phyloP scores from a whole-genome alignment of 2,113 vertebrate genomes.

The Saguinus imperator region DNA sequence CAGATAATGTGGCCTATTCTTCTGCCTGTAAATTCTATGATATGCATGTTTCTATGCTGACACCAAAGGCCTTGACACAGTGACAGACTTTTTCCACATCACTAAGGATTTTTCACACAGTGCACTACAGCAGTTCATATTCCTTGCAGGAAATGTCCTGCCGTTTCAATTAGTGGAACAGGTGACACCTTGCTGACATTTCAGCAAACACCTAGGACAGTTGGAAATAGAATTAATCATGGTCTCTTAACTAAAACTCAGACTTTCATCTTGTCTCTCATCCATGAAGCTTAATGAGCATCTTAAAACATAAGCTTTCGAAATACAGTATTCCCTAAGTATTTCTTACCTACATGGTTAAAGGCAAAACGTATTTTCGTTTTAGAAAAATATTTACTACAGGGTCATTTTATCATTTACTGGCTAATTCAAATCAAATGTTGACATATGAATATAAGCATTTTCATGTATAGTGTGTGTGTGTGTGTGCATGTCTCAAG shows the following conservation, averaged over 20 bases:
- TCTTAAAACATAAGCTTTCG: background rate
- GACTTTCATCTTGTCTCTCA: background rate
- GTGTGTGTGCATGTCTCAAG: no score
- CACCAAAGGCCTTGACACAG: background rate
- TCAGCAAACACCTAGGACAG: conserved; percentile 33
- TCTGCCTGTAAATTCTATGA: background rate
- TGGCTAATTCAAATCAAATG: background rate
- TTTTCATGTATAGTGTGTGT: background rate
- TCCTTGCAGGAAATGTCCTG: conserved; percentile 54
- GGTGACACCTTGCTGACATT: conserved; percentile 36
- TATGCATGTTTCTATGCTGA: background rate
- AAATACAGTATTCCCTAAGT: background rate
- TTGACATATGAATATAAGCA: background rate
- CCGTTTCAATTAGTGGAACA: conserved; percentile 56
- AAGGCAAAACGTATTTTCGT: background rate
- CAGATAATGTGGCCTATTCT: background rate
- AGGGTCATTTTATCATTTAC: background rate
- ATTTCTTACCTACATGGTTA: background rate
- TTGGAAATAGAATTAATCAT: background rate
- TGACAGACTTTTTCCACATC: conserved; percentile 53
- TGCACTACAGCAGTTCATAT: background rate
- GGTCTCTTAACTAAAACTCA: background rate
- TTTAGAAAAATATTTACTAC: background rate
- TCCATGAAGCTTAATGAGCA: background rate
- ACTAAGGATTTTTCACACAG: conserved; percentile 23